Evolutionary conservation across 2,797 vertebrate genomes (phyloP).

Genomic region (Mus spretus): DNA sequence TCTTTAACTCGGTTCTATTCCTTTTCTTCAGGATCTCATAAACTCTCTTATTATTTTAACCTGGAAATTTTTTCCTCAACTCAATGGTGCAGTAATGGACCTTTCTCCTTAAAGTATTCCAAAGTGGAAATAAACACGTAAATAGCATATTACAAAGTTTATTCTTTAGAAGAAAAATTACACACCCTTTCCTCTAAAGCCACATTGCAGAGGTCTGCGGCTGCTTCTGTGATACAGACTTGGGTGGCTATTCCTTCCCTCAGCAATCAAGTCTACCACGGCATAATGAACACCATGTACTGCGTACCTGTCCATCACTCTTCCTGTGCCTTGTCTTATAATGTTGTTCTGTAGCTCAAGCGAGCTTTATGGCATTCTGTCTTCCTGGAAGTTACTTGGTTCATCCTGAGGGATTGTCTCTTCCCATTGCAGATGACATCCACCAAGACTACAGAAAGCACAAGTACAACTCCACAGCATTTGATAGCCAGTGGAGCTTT

Average conservation of each 20-base stretch:
- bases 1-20: neutral
- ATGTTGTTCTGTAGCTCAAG: neutral
- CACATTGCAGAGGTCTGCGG: neutral
- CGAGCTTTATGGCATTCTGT: neutral
- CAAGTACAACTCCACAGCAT: neutral
- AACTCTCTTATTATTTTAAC: neutral
- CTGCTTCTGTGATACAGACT: neutral
- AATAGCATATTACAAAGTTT: neutral
- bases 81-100: neutral
- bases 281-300: neutral
- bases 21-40: conserved; percentile 5
- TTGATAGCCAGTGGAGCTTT: conserved; percentile 3
- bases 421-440: neutral
- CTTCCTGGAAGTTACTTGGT: neutral
- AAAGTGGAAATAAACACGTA: conserved; percentile 19
- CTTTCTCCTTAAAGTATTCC: conserved; percentile 2
- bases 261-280: neutral
- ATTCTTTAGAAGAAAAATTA: neutral
- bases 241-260: neutral
- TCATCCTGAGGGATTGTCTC: neutral
- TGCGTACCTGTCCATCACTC: neutral
- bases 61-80: neutral
- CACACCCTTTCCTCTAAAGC: neutral
- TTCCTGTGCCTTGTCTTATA: neutral
- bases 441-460: neutral